Conservation (phyloP, 2,888 invertebrate species). For the Tyria jacobaeae region DNA sequence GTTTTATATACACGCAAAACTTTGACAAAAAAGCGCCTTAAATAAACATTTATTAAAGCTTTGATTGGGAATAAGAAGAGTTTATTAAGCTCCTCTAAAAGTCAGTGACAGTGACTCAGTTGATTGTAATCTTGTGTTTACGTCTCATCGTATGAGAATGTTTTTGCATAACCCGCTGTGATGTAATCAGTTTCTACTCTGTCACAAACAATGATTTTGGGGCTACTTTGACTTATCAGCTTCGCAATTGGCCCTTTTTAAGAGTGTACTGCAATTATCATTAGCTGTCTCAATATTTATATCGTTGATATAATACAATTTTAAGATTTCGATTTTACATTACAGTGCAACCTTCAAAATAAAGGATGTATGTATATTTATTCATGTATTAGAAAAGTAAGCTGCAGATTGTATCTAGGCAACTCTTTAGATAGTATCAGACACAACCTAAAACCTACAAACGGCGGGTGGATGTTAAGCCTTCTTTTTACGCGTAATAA, state of each 20-base stretch:
- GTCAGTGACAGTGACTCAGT: not conserved
- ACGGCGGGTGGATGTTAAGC: too few relatives aligned
- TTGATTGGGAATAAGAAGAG: not conserved
- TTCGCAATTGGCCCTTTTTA: not conserved
- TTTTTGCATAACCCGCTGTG: not conserved
- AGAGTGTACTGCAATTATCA: not conserved
- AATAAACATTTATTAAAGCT: not conserved
- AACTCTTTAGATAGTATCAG: too few relatives aligned
- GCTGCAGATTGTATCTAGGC: too few relatives aligned
- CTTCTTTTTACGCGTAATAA: too few relatives aligned
- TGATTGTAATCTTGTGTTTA: not conserved
- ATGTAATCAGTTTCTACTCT: not conserved
- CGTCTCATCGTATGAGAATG: not conserved
- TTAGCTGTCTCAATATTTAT: too few relatives aligned
- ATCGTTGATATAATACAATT: too few relatives aligned
- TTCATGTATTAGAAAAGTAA: too few relatives aligned
- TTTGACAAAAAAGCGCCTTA: not conserved
- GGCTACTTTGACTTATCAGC: not conserved
- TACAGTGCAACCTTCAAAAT: too few relatives aligned
- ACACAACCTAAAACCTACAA: too few relatives aligned
- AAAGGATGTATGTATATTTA: too few relatives aligned
- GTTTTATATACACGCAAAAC: not conserved
- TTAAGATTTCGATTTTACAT: too few relatives aligned
- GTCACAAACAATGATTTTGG: not conserved
- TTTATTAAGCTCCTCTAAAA: not conserved